Percentiles rank a stretch among this genome's conserved stretches.
Evolutionary conservation across 2,888 invertebrate species (phyloP).

Genomic region (Pomacea canaliculata): DNA sequence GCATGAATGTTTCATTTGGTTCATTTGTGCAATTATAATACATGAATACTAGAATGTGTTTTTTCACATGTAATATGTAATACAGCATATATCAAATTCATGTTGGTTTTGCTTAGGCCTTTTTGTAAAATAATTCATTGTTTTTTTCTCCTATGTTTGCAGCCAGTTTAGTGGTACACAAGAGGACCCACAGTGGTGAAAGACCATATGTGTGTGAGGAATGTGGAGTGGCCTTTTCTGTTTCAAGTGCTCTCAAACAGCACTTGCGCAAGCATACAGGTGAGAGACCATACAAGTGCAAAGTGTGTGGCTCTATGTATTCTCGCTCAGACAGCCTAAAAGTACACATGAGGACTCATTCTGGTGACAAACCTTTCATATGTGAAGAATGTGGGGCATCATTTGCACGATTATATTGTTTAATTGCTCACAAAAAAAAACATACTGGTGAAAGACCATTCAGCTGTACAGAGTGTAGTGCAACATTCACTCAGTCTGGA

Average conservation of each 20-base stretch:
- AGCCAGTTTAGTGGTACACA: constrained; percentile 21
- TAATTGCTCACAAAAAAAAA: constrained; percentile 25
- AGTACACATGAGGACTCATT: constrained; percentile 24
- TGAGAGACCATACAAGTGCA: constrained; percentile 20
- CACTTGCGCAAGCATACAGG: constrained; percentile 19
- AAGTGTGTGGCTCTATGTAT: constrained; percentile 10
- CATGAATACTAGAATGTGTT: too few species aligned
- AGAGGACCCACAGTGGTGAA: constrained; percentile 21
- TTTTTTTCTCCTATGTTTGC: neutral
- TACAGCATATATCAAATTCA: too few species aligned
- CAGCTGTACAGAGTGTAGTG: constrained; percentile 9
- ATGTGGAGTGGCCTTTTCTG: constrained; percentile 10
- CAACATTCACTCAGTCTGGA: constrained; percentile 18
- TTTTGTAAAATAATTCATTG: too few species aligned
- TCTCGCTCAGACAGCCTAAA: constrained; percentile 25
- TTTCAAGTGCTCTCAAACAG: constrained; percentile 20
- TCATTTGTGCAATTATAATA: too few species aligned
- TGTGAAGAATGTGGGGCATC: constrained; percentile 21
- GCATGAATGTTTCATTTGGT: too few species aligned
- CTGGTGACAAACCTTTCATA: constrained; percentile 17
- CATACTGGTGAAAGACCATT: constrained; percentile 22
- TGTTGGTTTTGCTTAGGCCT: too few species aligned
- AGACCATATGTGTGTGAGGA: constrained; percentile 20
- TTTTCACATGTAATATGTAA: too few species aligned
- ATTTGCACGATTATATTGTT: constrained; percentile 21